phyloP scores from a whole-genome alignment of 2,888 invertebrate genomes.

The Lasioglossum figueresi region DNA sequence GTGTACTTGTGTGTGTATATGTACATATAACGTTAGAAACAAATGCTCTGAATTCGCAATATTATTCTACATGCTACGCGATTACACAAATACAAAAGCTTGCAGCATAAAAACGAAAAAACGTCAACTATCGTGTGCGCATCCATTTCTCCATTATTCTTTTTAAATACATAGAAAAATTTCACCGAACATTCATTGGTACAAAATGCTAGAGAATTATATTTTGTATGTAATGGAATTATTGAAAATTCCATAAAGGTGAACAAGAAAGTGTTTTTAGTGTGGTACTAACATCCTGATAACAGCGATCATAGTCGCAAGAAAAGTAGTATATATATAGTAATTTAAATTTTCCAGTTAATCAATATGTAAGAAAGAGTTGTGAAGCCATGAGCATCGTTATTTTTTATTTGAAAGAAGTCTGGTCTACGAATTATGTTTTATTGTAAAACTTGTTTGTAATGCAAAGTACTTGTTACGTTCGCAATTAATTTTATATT shows the following conservation, averaged over 20 bases:
- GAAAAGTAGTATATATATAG: background rate
- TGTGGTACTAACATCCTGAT: conserved; percentile 5
- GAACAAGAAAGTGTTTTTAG: background rate
- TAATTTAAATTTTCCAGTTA: background rate
- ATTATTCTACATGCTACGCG: conserved; percentile 32
- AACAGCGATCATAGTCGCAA: background rate
- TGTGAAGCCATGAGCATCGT: conserved; percentile 14
- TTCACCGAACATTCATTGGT: background rate
- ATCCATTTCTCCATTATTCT: background rate
- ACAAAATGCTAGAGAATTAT: background rate
- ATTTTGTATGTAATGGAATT: background rate
- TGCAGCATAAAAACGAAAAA: background rate
- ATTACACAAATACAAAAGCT: conserved; percentile 3
- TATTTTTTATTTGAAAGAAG: conserved; percentile 8
- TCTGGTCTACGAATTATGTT: conserved; percentile 21
- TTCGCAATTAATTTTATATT: conserved; percentile 27
- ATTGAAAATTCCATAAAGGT: background rate
- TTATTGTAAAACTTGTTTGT: conserved; percentile 39
- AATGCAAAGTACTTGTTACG: conserved; percentile 26
- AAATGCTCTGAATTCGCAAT: conserved; percentile 28
- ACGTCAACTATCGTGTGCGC: background rate
- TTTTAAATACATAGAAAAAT: background rate
- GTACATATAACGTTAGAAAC: conserved; percentile 24
- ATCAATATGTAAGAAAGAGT: conserved; percentile 11
- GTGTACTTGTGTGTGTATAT: conserved; percentile 15